Evolutionary conservation across 64 coral and sea anemone genomes (phyloP).

Genomic region (Actinia equina): DNA sequence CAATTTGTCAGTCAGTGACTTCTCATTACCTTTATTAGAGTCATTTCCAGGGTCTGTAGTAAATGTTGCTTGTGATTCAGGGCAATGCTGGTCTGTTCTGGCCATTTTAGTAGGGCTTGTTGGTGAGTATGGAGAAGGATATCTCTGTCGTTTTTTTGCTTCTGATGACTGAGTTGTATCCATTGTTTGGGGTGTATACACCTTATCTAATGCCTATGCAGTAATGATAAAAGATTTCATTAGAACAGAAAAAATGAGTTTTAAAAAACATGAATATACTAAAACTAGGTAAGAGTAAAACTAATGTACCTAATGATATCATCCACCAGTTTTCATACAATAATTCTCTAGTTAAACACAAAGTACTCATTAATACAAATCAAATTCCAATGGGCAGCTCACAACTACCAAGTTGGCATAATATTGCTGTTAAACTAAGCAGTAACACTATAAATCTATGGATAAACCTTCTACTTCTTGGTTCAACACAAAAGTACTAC

Average conservation of each 20-base stretch:
- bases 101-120: slow-evolving; percentile 6
- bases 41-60: background rate
- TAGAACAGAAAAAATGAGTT: background rate
- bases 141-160: slow-evolving; percentile 7
- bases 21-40: background rate
- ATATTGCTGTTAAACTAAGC: no score
- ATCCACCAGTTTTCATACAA: no score
- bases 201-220: background rate
- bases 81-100: background rate
- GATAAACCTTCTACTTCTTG: no score
- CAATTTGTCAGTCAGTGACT: background rate
- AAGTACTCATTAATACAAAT: no score
- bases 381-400: no score
- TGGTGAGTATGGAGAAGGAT: background rate
- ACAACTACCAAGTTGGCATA: no score
- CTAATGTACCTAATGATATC: no score
- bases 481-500: no score
- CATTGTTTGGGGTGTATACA: background rate
- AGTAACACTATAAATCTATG: no score
- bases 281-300: no score
- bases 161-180: background rate
- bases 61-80: background rate
- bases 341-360: no score
- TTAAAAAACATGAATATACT: background rate
- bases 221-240: background rate